Base-by-base conservation (phyloP, 2,888 invertebrate species). In the Actias luna region DNA sequence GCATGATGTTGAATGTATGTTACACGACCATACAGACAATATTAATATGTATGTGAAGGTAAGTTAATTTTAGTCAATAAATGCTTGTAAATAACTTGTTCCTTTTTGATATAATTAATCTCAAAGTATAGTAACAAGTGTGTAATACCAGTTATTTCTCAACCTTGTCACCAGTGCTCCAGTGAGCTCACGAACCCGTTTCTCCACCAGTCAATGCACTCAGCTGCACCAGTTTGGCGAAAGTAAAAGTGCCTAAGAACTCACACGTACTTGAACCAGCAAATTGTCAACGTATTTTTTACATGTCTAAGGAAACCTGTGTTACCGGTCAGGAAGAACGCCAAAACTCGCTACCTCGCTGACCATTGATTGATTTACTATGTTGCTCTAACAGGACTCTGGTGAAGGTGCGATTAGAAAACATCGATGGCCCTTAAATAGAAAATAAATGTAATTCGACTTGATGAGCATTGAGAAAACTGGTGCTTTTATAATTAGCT, bases 131-230 rank as follows among this genome's bases (percentile, higher is more conserved):
- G 67, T 72, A 72, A 73, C 76, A 73, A 75, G 76, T 82, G 80
- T 78, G 80, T 82, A 80, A 77, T 71, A 84, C 82, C 75, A 77
- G 85, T 65, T 84, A 80, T 92, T 89, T 87, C 89, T 79, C 92
- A 92, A 92, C 92, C 92, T 92, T 92, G 91, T 83, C 85, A 87
- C 85, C 82, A 77, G 82, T 90, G 85, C 68, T 85, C 89, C 80
- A 89, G 84, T 89, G 76, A 69, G 67, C 65, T 65, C 63, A 61
- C 64, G 81, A 86, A 88, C 90, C 84, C 83, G 88, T 87, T 86
- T 75, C 80, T 59, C 76, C 76, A 82, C 73, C 73, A 78, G 79
- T 80, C 78, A 77, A 70, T 79, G 83, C 80, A 81, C 82, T 76
- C 71, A 66, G 72, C 63, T 82, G 83, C 81, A 82, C 86, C 76